phyloP scores from a whole-genome alignment of 2,113 vertebrate species.

The Andinoacara biseriatus region DNA sequence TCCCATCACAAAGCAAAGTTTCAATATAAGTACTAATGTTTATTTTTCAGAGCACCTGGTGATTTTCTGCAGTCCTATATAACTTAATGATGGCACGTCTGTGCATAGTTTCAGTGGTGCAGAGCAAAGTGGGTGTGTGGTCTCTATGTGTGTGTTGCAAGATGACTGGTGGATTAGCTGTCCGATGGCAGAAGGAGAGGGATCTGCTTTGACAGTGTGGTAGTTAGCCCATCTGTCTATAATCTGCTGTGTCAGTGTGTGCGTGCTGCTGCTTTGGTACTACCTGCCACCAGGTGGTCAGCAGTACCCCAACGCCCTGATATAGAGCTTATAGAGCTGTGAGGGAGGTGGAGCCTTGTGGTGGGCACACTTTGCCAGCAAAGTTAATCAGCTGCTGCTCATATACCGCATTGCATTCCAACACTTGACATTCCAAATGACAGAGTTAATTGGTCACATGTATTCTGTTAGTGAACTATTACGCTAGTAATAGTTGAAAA shows the following conservation, averaged over 20 bases:
- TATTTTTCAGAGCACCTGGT: not conserved
- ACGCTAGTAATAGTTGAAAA: too few species aligned
- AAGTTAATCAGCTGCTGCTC: conserved; percentile 38
- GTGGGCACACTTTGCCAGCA: conserved; percentile 13
- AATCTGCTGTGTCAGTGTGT: conserved; percentile 70
- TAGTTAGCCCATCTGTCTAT: conserved; percentile 82
- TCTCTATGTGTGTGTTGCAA: conserved; percentile 36
- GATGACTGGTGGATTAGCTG: conserved; percentile 64
- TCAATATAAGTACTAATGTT: not conserved
- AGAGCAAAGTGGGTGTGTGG: conserved; percentile 17
- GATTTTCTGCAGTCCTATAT: conserved; percentile 2
- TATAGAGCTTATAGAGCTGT: conserved; percentile 42
- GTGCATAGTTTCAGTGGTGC: conserved; percentile 23
- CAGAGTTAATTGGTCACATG: not conserved
- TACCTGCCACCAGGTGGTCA: conserved; percentile 65
- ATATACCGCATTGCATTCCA: not conserved
- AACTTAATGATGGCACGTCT: conserved; percentile 26
- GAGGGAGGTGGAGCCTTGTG: conserved; percentile 10
- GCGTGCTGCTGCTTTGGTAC: conserved; percentile 38
- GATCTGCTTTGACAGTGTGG: conserved; percentile 76
- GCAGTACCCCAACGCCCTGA: conserved; percentile 59
- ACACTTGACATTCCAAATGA: not conserved
- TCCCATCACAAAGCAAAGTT: not conserved
- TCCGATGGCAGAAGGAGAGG: conserved; percentile 75
- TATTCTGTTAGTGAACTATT: conserved; percentile 1